phyloP scores from a whole-genome alignment of 2,888 invertebrate species.

The Cantharis rustica region DNA sequence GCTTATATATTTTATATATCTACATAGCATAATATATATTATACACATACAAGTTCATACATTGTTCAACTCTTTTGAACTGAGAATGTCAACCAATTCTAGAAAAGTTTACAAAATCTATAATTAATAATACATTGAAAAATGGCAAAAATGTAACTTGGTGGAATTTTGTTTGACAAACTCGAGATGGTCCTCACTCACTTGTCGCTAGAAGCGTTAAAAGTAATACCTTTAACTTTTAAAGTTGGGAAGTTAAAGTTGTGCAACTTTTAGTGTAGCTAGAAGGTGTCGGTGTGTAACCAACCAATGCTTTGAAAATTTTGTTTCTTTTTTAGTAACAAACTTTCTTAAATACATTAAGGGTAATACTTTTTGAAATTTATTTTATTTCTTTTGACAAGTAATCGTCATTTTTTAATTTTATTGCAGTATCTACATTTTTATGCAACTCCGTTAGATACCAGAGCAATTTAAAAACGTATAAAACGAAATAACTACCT shows the following conservation, averaged over 20 bases:
- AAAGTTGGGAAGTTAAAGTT: slow-evolving; percentile 32
- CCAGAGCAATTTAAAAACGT: not conserved
- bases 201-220: slow-evolving; percentile 31
- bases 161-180: slow-evolving; percentile 18
- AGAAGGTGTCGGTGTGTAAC: slow-evolving; percentile 30
- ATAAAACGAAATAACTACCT: not conserved
- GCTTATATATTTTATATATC: too few species aligned
- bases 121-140: slow-evolving; percentile 14
- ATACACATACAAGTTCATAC: too few species aligned
- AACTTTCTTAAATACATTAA: not conserved
- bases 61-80: not conserved
- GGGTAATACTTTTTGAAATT: not conserved
- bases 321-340: slow-evolving; percentile 18
- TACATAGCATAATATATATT: too few species aligned
- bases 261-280: slow-evolving; percentile 35
- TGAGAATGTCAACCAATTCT: not conserved
- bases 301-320: slow-evolving; percentile 23
- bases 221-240: slow-evolving; percentile 33
- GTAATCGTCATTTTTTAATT: not conserved
- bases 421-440: not conserved
- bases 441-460: not conserved
- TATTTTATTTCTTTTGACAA: not conserved
- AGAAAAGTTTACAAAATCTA: slow-evolving; percentile 5
- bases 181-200: slow-evolving; percentile 20
- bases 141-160: slow-evolving; percentile 8